Evolutionary conservation across 2,888 invertebrate species (phyloP).

Genomic region (Caenorhabditis macrosperma): DNA sequence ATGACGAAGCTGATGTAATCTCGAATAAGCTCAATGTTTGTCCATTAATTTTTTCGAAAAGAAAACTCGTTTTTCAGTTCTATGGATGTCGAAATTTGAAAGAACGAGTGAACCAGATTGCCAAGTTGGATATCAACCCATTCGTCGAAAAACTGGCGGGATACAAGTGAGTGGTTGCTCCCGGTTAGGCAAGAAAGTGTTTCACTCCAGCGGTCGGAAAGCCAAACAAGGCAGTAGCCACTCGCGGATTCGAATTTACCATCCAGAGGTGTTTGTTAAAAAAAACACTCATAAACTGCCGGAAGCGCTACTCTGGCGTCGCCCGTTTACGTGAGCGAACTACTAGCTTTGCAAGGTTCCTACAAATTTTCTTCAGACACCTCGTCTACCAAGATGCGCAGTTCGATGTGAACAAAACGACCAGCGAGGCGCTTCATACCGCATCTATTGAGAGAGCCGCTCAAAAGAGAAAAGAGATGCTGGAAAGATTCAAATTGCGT

Average conservation of each 20-base stretch:
- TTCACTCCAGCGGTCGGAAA: background rate
- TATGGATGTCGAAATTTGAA: conserved; percentile 6
- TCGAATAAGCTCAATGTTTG: background rate
- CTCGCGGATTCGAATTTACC: background rate
- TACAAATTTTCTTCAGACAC: background rate
- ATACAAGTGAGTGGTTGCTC: conserved; percentile 3
- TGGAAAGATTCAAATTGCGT: too few species aligned
- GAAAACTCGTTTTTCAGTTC: background rate
- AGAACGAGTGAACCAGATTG: conserved; percentile 14
- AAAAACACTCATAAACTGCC: background rate
- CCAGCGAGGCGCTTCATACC: too few species aligned
- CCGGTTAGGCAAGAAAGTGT: background rate
- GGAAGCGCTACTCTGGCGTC: background rate
- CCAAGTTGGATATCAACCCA: background rate
- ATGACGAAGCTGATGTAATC: conserved; percentile 25
- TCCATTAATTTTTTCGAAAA: background rate
- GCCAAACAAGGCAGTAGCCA: background rate
- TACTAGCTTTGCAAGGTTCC: background rate
- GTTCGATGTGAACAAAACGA: too few species aligned
- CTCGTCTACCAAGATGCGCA: background rate
- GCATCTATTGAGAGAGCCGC: too few species aligned
- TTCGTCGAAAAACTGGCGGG: conserved; percentile 42
- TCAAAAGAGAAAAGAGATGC: too few species aligned
- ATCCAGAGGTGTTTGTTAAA: background rate
- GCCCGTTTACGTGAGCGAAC: background rate